These are phyloP conservation scores for Silurus glanis DNA, from an alignment of 2,113 vertebrate genomes.

Conservation along the genomic window DNA sequence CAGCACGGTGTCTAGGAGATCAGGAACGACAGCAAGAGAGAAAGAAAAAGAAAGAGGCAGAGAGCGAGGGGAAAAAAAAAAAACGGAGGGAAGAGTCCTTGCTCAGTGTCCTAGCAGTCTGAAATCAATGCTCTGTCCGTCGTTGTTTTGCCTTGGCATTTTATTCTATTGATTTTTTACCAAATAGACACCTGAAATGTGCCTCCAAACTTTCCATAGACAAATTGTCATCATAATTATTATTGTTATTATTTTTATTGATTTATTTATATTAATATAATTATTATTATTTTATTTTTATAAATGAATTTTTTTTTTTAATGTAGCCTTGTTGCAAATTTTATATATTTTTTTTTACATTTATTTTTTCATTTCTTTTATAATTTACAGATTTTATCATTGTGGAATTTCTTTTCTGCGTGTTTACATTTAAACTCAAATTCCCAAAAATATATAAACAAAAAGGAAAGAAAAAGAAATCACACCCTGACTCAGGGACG, in stretches of 20 bases:
- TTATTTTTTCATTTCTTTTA: too few relatives aligned
- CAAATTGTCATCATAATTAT: neutral
- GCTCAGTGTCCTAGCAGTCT: conserved; percentile 26
- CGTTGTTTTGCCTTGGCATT: neutral
- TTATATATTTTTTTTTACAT: neutral
- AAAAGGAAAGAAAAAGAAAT: neutral
- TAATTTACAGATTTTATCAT: too few relatives aligned
- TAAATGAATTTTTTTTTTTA: neutral
- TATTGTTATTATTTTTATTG: neutral
- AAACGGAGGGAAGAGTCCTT: conserved; percentile 16
- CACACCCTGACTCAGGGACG: neutral
- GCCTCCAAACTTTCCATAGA: neutral
- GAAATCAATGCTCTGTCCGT: conserved; percentile 13
- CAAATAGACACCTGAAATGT: neutral
- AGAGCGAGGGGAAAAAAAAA: neutral
- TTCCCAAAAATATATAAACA: neutral
- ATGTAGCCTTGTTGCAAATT: neutral
- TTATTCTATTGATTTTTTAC: neutral
- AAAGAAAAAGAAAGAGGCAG: neutral
- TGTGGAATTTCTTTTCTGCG: neutral
- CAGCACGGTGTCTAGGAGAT: conserved; percentile 16
- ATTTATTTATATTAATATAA: neutral
- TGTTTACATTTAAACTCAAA: neutral
- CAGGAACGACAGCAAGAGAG: conserved; percentile 1
- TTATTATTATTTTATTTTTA: neutral